Percentiles rank a stretch among this genome's conserved stretches.
These are phyloP conservation scores for Ecliptopera silaceata DNA, from an alignment of 2,888 invertebrate genomes.

Conservation along the genomic window DNA sequence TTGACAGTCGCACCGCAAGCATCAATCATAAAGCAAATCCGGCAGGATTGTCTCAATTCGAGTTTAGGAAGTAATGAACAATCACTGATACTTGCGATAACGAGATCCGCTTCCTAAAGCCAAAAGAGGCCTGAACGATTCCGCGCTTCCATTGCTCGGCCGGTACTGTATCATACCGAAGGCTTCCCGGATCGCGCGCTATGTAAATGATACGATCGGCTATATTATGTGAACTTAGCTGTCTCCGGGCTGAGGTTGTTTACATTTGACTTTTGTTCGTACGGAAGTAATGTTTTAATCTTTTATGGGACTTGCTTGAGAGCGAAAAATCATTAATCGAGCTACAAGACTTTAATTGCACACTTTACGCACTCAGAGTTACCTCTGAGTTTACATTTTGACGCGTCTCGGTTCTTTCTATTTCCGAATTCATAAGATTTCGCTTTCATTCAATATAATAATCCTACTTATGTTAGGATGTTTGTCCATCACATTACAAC, in stretches of 20 bases:
- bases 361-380: too few species aligned
- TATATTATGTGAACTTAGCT: constrained; percentile 55
- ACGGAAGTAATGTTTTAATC: constrained; percentile 76
- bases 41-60: constrained; percentile 66
- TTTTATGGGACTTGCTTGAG: constrained; percentile 53
- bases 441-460: too few species aligned
- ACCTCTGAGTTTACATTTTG: constrained; percentile 15
- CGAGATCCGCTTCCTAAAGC: constrained; percentile 74
- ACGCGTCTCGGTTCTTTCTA: constrained; percentile 13
- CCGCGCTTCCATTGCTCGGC: constrained; percentile 31
- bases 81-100: constrained; percentile 63
- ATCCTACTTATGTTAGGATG: too few species aligned
- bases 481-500: too few species aligned
- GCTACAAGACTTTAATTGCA: constrained; percentile 12
- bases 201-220: constrained; percentile 53
- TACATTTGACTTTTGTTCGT: constrained; percentile 80
- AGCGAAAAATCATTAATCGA: constrained; percentile 27
- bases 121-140: constrained; percentile 37
- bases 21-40: constrained; percentile 71
- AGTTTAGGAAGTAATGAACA: constrained; percentile 74
- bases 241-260: constrained; percentile 71
- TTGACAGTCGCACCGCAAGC: constrained; percentile 49
- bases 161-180: constrained; percentile 35
- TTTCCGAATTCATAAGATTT: constrained; percentile 9
- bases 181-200: constrained; percentile 41